Evolutionary conservation across 2,113 vertebrate species (phyloP).

Genomic region (Chloroceryle aenea): DNA sequence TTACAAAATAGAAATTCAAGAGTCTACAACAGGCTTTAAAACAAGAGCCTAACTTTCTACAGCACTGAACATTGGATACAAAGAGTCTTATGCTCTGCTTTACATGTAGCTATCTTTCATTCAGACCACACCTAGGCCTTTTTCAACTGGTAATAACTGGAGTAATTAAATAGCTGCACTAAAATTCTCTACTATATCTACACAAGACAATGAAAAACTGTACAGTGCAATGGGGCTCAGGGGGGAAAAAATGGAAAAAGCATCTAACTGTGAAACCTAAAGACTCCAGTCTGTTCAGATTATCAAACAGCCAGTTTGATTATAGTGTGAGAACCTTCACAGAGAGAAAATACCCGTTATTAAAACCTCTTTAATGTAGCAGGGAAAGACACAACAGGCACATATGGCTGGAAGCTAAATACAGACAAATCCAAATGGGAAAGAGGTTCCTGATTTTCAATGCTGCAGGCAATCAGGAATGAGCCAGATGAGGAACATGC

Average conservation of each 20-base stretch:
- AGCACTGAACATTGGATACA: neutral
- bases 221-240: neutral
- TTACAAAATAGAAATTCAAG: neutral
- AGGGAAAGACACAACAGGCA: constrained; percentile 25
- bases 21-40: neutral
- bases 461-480: neutral
- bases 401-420: constrained; percentile 31
- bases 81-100: neutral
- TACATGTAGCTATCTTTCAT: rapidly evolving
- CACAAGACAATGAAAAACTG: neutral
- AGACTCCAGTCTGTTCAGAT: constrained; percentile 35
- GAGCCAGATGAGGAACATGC: neutral
- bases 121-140: neutral
- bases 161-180: neutral
- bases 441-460: neutral
- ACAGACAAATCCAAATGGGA: neutral
- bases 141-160: neutral
- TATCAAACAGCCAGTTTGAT: constrained; percentile 39
- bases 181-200: neutral
- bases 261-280: constrained; percentile 24
- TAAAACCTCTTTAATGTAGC: constrained; percentile 40
- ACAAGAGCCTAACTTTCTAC: neutral
- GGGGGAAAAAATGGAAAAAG: neutral
- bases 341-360: constrained; percentile 39
- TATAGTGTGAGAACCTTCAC: constrained; percentile 9